Evolutionary conservation across 2,888 invertebrate species (phyloP).

Genomic region (Thera obeliscata): DNA sequence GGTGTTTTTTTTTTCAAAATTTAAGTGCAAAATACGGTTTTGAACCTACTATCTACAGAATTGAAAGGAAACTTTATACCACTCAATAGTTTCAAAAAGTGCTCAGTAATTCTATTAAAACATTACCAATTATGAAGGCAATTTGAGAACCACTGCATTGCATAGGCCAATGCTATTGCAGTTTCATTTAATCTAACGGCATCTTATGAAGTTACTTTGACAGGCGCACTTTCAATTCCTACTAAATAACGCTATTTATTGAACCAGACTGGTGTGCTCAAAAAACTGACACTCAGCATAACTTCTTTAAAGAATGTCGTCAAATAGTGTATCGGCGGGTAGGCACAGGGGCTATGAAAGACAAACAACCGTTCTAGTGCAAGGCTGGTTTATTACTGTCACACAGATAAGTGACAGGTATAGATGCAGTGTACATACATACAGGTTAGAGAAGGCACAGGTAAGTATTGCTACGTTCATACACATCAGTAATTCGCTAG

Average conservation of each 20-base stretch:
- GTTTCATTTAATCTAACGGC: conserved; percentile 8
- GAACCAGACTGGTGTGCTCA: no score
- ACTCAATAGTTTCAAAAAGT: conserved; percentile 12
- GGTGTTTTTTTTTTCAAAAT: not conserved
- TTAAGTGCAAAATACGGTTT: not conserved
- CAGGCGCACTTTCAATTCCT: not conserved
- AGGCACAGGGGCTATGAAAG: no score
- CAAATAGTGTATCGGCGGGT: no score
- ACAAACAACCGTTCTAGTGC: no score
- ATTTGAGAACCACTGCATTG: conserved; percentile 24
- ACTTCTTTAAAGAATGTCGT: no score
- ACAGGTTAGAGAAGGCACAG: no score
- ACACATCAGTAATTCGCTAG: no score
- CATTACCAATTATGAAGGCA: conserved; percentile 23
- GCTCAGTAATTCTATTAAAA: conserved; percentile 13
- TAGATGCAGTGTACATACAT: no score
- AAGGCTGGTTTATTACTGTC: no score
- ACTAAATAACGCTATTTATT: not conserved
- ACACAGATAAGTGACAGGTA: no score
- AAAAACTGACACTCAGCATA: no score
- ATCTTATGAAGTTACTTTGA: conserved; percentile 7
- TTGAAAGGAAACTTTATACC: not conserved
- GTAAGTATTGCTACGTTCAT: no score
- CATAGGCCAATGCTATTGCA: conserved; percentile 26
- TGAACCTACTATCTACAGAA: not conserved